phyloP scores from a whole-genome alignment of 2,797 vertebrate species.

The Eleutherodactylus coqui region DNA sequence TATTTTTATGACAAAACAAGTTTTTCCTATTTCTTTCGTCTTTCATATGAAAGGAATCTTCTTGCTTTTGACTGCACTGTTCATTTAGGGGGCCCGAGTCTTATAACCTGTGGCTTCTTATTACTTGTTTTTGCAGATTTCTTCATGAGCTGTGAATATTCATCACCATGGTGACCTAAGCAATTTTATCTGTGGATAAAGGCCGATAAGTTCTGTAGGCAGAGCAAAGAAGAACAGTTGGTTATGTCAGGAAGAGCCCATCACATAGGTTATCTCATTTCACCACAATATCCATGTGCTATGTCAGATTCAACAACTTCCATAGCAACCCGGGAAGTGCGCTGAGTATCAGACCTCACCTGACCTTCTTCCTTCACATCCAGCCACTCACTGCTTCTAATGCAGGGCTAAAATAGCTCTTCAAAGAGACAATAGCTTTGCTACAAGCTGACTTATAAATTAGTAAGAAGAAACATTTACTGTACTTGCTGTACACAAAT shows the following conservation, averaged over 20 bases:
- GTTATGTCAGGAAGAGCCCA: slow-evolving; percentile 43
- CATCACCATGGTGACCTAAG: slow-evolving; percentile 59
- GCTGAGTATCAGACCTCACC: slow-evolving; percentile 40
- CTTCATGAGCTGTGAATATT: slow-evolving; percentile 51
- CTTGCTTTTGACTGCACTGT: background rate
- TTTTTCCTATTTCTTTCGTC: background rate
- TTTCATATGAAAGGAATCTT: background rate
- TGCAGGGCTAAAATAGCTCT: slow-evolving; percentile 42
- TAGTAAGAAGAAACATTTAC: slow-evolving; percentile 29
- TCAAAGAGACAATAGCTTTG: slow-evolving; percentile 20
- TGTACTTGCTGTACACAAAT: slow-evolving; percentile 34
- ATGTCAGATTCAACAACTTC: slow-evolving; percentile 60
- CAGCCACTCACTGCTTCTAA: slow-evolving; percentile 38
- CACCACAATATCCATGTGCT: slow-evolving; percentile 50
- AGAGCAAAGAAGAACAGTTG: slow-evolving; percentile 40
- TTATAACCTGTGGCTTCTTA: slow-evolving; percentile 16
- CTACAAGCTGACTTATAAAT: slow-evolving; percentile 27
- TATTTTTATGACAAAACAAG: too few species aligned
- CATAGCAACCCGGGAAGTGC: slow-evolving; percentile 60
- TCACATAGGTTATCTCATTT: slow-evolving; percentile 52
- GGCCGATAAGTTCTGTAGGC: slow-evolving; percentile 41
- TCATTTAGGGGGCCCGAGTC: background rate
- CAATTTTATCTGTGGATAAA: slow-evolving; percentile 55
- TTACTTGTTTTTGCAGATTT: slow-evolving; percentile 36
- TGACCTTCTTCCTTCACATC: slow-evolving; percentile 47